Conservation (phyloP, 2,113 vertebrate species). For the Austrofundulus limnaeus region DNA sequence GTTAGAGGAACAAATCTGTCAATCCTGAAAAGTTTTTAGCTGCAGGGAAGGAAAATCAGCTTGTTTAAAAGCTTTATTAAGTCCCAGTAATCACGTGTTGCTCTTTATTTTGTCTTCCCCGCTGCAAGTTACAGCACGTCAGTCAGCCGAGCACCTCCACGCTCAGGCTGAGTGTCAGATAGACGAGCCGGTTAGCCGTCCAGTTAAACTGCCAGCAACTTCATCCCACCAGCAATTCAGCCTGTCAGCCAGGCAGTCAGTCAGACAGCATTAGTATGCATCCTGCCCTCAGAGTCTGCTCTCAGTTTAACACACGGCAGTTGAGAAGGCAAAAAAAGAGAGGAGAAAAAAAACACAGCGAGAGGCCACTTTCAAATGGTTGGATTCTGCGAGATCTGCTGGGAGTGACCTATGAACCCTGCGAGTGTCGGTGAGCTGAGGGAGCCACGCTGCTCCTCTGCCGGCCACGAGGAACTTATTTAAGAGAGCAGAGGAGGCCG, state of each 20-base stretch:
- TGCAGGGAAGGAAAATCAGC: background rate
- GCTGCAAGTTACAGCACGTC: constrained; percentile 41
- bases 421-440: constrained; percentile 7
- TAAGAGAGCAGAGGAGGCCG: constrained; percentile 50
- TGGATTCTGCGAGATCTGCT: constrained; percentile 56
- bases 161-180: constrained; percentile 50
- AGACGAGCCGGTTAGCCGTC: constrained; percentile 54
- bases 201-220: constrained; percentile 51
- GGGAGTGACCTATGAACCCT: constrained; percentile 65
- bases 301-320: constrained; percentile 38
- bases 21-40: background rate
- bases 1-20: background rate
- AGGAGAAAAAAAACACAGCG: constrained; percentile 23
- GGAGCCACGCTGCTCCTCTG: constrained; percentile 18
- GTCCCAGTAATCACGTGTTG: constrained; percentile 27
- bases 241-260: constrained; percentile 46
- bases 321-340: constrained; percentile 12
- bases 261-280: constrained; percentile 51
- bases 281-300: constrained; percentile 49
- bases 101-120: constrained; percentile 26
- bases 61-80: constrained; percentile 18
- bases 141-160: constrained; percentile 52
- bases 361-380: constrained; percentile 57
- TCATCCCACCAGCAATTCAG: constrained; percentile 51
- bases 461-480: constrained; percentile 71